A percentile compares a stretch with the other conserved stretches of the same genome.
Evolutionary conservation across 1,140 invertebrate species (phyloP).

Genomic region (Psix sp.): DNA sequence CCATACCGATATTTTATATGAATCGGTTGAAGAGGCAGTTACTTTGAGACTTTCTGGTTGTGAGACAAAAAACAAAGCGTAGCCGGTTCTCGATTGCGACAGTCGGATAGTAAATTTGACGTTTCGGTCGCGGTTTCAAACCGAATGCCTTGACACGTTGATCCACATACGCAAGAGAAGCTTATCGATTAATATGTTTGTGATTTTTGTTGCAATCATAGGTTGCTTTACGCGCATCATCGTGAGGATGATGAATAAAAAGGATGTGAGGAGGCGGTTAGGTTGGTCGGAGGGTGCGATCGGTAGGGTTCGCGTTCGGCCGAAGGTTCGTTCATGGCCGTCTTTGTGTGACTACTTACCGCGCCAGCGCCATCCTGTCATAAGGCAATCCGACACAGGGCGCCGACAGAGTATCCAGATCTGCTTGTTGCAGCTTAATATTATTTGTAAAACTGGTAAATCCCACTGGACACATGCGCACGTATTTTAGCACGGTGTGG

Average conservation of each 20-base stretch:
- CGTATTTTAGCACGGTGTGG: conserved; percentile 64
- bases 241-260: too few species aligned
- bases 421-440: conserved; percentile 72
- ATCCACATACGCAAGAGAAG: conserved; percentile 19
- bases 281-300: conserved; percentile 7
- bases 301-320: conserved; percentile 14
- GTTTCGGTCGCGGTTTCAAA: not conserved
- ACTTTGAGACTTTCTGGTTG: too few species aligned
- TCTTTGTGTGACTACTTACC: conserved; percentile 73
- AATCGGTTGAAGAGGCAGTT: too few species aligned
- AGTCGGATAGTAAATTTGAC: too few species aligned
- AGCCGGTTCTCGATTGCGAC: too few species aligned
- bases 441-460: conserved; percentile 71
- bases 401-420: conserved; percentile 80
- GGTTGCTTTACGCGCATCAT: too few species aligned
- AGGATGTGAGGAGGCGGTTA: not conserved
- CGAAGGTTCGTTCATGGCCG: conserved; percentile 52
- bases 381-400: conserved; percentile 79
- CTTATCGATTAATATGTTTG: not conserved
- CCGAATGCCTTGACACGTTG: conserved; percentile 32
- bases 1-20: too few species aligned
- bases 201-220: too few species aligned
- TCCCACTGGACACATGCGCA: conserved; percentile 77
- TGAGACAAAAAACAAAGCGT: too few species aligned
- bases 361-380: conserved; percentile 81